phyloP scores from a whole-genome alignment of 1,140 invertebrate genomes.

The Dreissena rostriformis region DNA sequence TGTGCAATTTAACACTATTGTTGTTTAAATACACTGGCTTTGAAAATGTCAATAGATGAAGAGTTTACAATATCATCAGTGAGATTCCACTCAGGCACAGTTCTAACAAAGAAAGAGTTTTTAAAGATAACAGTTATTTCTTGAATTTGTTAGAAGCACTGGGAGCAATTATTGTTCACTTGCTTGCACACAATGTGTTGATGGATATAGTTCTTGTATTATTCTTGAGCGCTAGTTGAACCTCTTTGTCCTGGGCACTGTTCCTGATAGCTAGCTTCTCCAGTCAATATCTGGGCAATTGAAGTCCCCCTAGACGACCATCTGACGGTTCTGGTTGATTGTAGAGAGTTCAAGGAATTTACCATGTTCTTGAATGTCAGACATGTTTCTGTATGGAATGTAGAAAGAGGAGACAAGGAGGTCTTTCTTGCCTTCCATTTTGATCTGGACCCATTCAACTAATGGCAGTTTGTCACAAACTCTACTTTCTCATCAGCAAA shows the following conservation, averaged over 20 bases:
- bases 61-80: no score
- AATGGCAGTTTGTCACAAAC: slow-evolving; percentile 47
- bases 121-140: no score
- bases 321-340: not conserved
- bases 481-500: slow-evolving; percentile 27
- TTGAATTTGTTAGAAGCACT: no score
- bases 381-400: slow-evolving; percentile 19
- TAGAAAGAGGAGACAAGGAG: slow-evolving; percentile 23
- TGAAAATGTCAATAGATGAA: no score
- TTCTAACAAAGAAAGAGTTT: no score
- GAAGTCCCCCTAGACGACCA: slow-evolving; percentile 9
- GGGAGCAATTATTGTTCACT: no score
- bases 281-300: slow-evolving; percentile 36
- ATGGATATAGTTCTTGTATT: no score
- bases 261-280: not conserved
- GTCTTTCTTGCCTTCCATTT: slow-evolving; percentile 12
- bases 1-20: no score
- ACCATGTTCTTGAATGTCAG: not conserved
- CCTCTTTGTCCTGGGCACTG: not conserved
- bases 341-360: not conserved
- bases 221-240: slow-evolving; percentile 20
- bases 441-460: slow-evolving; percentile 53
- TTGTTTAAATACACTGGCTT: no score
- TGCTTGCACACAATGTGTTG: no score
- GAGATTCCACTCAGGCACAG: no score